These are phyloP conservation scores for Stegastes partitus DNA, from an alignment of 2,113 vertebrate genomes.

Conservation along the genomic window DNA sequence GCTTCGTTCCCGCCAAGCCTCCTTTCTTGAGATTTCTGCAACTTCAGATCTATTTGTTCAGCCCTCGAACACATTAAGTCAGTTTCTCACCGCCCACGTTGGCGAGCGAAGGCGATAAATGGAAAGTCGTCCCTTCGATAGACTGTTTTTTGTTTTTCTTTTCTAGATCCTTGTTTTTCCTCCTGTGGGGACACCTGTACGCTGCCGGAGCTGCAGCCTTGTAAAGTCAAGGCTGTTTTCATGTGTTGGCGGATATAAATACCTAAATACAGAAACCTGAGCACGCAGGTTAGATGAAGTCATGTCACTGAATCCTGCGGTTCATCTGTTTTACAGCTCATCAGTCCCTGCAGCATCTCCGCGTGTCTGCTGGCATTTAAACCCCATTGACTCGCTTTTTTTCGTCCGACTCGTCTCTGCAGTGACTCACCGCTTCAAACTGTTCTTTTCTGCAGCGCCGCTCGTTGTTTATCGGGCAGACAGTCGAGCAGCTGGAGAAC, in stretches of 20 bases:
- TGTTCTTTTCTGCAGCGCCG: constrained; percentile 14
- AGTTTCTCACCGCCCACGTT: constrained; percentile 40
- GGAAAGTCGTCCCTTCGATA: constrained; percentile 27
- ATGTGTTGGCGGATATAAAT: constrained; percentile 73
- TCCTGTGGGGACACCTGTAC: not conserved
- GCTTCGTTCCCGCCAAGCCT: not conserved
- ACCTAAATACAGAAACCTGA: constrained; percentile 78
- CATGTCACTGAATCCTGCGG: constrained; percentile 64
- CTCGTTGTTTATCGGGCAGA: too few species aligned
- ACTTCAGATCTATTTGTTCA: constrained; percentile 30
- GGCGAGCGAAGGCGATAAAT: constrained; percentile 42
- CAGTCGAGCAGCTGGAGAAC: constrained; percentile 33
- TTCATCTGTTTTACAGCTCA: constrained; percentile 71
- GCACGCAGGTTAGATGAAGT: constrained; percentile 81
- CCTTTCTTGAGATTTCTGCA: constrained; percentile 30
- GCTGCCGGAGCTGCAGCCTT: constrained; percentile 43
- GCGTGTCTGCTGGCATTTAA: not conserved
- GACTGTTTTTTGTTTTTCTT: not conserved
- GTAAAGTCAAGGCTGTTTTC: constrained; percentile 70
- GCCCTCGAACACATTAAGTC: constrained; percentile 24
- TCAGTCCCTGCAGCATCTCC: constrained; percentile 30
- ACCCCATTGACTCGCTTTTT: not conserved
- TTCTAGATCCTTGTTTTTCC: not conserved
- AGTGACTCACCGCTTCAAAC: constrained; percentile 6
- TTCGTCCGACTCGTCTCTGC: constrained; percentile 19